Base-by-base conservation (phyloP, 37 sponge, comb jelly and placozoan genomes). In the Aplysina aerophoba region DNA sequence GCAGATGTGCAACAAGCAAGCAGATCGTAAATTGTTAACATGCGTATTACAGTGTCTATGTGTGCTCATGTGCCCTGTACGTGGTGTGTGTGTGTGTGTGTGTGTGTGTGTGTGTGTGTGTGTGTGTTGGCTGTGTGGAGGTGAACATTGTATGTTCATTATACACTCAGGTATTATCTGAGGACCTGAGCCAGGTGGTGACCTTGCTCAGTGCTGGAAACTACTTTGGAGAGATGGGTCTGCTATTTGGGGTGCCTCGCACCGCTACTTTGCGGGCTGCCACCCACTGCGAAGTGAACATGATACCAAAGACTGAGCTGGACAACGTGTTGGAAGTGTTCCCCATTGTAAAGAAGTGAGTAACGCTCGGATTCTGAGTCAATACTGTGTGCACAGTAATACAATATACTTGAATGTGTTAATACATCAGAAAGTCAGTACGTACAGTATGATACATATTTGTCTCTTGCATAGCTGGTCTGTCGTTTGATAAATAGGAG, bases 161-260 rank as follows among this genome's bases (percentile, higher is more conserved):
- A 2, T 30, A 24, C 50, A 22, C 40, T 15, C 69, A 93, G 91
- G 85, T 90, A 37, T 39, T 94, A 13, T 72, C 89, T 84, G 94
- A 94, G 24, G 89, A 90, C 53, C 73, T 90, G 74, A 86, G 86
- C 58, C 85, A 84, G 19, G 94, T 91, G 61, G 81, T 94, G 20
- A 27, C 73, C 41, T 73, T 84, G 4, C 53, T 85, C 0, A 84
- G 75, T 4, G 85, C 91, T 59, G 94, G 94, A 12, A 75, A 88
- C 2, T 87, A 90, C 65, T 94, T 94, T 88, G 94, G 94, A 44
- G 91, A 89, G 64, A 79, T 87, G 58, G 91, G 91, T 35, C 88
- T 94, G 36, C 62, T 94, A 38, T 90, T 90, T 61, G 89, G 89
- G 22, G 35, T 74, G 20, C 89, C 89, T 28, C 56, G 87, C 3